Evolutionary conservation across 2,888 invertebrate species (phyloP), one percentile per base, ranked within the genome.

Genomic region (Dorcus hopei): DNA sequence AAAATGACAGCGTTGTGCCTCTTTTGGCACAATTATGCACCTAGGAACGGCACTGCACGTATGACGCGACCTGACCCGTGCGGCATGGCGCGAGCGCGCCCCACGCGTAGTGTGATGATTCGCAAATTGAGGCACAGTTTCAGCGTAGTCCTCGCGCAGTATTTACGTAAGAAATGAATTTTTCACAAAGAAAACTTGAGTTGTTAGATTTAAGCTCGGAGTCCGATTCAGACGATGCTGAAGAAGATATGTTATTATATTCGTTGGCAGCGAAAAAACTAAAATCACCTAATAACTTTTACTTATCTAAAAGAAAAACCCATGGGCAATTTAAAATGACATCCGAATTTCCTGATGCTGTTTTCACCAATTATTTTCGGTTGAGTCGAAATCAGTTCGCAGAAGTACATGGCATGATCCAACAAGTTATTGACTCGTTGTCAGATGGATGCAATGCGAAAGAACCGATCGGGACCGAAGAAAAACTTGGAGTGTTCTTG

Each of bases 311-410:
- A 45, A 45, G 8, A 45, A 45, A 11, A 19, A 19, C 11, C 23
- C 45, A 45, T n/a, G 45, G 45, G 23, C 19, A 45, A 23, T 45
- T 45, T 45, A 23, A 19, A 45, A 19, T 45, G 23, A 8, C 19
- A 19, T 19, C 40, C 47, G 47, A 54, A 40, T 47, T 54, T 49
- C 11, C 48, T 39, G 54, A 54, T 54, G 9, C 9, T 38, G 39
- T 11, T 48, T 54, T 54, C 49, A 54, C 49, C 49, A 54, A 54
- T 49, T 54, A 54, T 40, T 54, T 54, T 11, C 40, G 48, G 38
- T 38, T 49, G 54, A 40, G 38, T 54, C 16, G 48, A 47, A 47
- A 26, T 39, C 48, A 49, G 48, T 54, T 54, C 33, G 14, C 9
- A 11, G 54, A 54, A 47, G 48, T 54, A 48, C 54, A 54, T 49